These are phyloP conservation scores for Zosterops japonicus DNA, from an alignment of 2,113 vertebrate genomes.

Conservation along the genomic window DNA sequence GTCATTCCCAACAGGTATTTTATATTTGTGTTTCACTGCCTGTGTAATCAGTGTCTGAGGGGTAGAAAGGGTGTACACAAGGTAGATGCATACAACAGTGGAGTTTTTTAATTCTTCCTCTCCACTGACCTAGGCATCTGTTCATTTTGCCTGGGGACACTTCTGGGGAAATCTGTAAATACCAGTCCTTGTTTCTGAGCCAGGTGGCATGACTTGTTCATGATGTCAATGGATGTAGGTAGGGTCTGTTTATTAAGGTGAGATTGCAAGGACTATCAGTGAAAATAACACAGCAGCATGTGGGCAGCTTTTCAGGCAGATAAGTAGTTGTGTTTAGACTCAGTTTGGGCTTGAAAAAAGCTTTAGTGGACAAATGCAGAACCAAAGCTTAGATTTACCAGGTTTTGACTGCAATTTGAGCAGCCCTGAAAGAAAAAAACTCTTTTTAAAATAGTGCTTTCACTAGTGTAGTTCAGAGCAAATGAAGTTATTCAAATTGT, in stretches of 20 bases:
- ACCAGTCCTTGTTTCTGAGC: not conserved
- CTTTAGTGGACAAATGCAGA: not conserved
- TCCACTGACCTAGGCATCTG: not conserved
- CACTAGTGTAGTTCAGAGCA: not conserved
- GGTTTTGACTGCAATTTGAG: not conserved
- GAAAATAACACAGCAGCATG: not conserved
- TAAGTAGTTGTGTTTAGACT: not conserved
- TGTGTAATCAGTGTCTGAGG: not conserved
- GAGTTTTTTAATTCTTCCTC: not conserved
- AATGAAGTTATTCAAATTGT: not conserved
- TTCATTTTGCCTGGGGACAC: not conserved
- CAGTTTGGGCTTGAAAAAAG: not conserved
- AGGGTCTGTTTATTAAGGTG: not conserved
- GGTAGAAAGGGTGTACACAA: not conserved
- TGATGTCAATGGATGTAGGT: not conserved
- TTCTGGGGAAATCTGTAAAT: not conserved
- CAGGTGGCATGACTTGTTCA: not conserved
- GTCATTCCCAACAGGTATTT: not conserved
- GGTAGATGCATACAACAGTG: too few relatives aligned
- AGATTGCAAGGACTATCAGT: not conserved
- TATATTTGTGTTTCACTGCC: not conserved
- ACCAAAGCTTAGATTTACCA: not conserved
- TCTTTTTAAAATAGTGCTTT: not conserved
- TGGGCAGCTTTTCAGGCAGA: not conserved
- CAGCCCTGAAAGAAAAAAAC: not conserved